Conservation (phyloP, 2,797 vertebrate genomes). For the Alca torda region DNA sequence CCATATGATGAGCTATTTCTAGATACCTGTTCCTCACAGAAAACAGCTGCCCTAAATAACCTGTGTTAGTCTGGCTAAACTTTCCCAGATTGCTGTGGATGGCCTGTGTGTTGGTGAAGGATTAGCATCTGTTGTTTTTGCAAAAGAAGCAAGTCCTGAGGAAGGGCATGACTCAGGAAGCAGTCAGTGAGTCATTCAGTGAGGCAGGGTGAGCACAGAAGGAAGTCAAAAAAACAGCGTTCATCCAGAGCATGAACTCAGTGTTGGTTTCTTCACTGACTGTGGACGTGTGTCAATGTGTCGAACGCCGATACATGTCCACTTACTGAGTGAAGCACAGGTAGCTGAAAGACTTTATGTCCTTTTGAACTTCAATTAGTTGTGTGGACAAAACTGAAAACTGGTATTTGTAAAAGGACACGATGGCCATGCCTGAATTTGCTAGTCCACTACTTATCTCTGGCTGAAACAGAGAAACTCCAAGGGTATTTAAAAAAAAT, state of each 20-base stretch:
- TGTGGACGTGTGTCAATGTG: background rate
- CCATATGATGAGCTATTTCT: background rate
- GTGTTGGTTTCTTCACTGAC: background rate
- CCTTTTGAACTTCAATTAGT: background rate
- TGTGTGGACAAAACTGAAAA: background rate
- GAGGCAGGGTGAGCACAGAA: background rate
- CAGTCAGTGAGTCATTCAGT: background rate
- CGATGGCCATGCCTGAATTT: fast-evolving
- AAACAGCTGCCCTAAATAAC: background rate
- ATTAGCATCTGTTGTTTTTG: background rate
- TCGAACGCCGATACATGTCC: background rate
- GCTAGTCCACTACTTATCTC: background rate
- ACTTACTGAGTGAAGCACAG: background rate
- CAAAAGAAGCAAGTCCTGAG: background rate
- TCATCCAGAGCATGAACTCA: background rate
- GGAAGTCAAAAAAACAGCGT: background rate
- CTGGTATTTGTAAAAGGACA: background rate
- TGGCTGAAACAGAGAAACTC: background rate
- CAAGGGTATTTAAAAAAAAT: background rate
- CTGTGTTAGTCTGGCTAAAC: background rate
- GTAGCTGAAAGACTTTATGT: background rate
- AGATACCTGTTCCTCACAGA: background rate
- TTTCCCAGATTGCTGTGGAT: background rate
- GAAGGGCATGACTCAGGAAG: background rate
- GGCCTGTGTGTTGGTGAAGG: background rate